A percentile compares a stretch with the other conserved stretches of the same genome.
Conservation (phyloP, 2,113 vertebrate species). For the Lampris incognitus region DNA sequence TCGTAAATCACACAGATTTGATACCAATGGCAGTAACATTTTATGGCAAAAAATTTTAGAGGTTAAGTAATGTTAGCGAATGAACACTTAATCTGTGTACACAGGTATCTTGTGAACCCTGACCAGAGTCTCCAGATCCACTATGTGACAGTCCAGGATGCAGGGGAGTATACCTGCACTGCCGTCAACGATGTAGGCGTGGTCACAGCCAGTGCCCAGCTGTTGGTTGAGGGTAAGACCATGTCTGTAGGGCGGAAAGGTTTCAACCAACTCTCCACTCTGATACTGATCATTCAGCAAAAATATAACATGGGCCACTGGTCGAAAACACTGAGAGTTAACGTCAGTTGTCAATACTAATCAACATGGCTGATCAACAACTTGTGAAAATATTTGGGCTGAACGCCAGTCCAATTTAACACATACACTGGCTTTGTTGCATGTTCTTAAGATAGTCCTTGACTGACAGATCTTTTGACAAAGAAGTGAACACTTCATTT, state of each 20-base stretch:
- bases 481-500: too few relatives aligned
- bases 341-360: too few relatives aligned
- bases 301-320: not conserved
- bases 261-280: too few relatives aligned
- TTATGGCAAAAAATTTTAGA: not conserved
- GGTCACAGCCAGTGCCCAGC: conserved; percentile 74
- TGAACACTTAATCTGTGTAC: not conserved
- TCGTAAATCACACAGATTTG: not conserved
- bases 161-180: conserved; percentile 86
- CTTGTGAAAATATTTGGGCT: too few relatives aligned
- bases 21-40: not conserved
- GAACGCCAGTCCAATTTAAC: too few relatives aligned
- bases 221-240: conserved; percentile 82
- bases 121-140: conserved; percentile 86
- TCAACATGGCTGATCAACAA: too few relatives aligned
- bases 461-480: too few relatives aligned
- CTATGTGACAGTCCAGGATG: conserved; percentile 79
- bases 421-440: too few relatives aligned
- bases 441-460: too few relatives aligned
- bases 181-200: conserved; percentile 83
- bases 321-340: too few relatives aligned
- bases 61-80: not conserved
- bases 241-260: not conserved
- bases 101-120: conserved; percentile 86
- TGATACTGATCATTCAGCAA: not conserved